Evolutionary conservation across 2,113 vertebrate genomes (phyloP).

Genomic region (Hyla sarda): DNA sequence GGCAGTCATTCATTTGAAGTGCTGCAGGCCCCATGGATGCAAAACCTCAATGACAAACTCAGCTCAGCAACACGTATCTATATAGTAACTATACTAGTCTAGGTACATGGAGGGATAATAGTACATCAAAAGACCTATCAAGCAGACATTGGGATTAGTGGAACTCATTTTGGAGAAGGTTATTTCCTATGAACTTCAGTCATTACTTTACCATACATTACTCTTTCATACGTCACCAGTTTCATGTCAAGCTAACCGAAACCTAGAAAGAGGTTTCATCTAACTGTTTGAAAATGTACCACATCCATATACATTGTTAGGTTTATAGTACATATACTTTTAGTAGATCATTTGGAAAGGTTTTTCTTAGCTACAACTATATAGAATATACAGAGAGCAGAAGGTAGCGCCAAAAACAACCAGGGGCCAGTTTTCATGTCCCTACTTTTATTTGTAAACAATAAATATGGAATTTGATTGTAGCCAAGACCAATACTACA

Average conservation of each 20-base stretch:
- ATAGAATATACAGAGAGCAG: too few relatives aligned
- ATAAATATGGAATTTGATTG: too few relatives aligned
- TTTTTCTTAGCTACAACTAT: too few relatives aligned
- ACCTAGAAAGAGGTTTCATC: not conserved
- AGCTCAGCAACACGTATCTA: not conserved
- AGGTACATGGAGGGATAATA: not conserved
- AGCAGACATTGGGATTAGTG: not conserved
- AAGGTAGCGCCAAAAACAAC: too few relatives aligned
- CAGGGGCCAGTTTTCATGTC: too few relatives aligned
- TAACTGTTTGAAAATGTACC: conserved; percentile 37
- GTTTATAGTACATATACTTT: not conserved
- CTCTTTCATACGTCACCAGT: not conserved
- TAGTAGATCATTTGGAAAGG: not conserved
- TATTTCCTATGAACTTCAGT: not conserved
- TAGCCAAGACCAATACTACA: too few relatives aligned
- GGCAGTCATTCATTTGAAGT: too few relatives aligned
- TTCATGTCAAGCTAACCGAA: not conserved
- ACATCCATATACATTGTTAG: conserved; percentile 41
- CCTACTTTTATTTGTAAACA: too few relatives aligned
- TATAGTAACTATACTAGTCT: not conserved
- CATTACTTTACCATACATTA: not conserved
- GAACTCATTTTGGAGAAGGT: not conserved
- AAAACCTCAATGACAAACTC: not conserved
- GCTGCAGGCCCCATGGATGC: not conserved
- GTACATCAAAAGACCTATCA: not conserved